phyloP scores from a whole-genome alignment of 2,113 vertebrate species.

The Lanius collurio region DNA sequence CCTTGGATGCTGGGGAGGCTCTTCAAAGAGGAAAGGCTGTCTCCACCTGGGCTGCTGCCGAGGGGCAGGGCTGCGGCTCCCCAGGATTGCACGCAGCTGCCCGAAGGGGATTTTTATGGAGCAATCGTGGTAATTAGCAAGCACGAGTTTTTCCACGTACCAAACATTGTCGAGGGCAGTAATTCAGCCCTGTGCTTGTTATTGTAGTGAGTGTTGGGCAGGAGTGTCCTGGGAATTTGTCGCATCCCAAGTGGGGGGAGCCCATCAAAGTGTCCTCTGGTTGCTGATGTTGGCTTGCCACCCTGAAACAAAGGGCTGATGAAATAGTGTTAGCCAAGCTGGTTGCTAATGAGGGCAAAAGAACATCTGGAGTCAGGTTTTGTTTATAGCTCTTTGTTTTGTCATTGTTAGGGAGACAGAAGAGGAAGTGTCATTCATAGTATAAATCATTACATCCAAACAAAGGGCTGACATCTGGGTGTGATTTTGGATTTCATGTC shows the following conservation, averaged over 20 bases:
- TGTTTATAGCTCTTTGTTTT: constrained; percentile 62
- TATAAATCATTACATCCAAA: constrained; percentile 29
- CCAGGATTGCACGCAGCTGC: neutral
- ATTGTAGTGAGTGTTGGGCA: constrained; percentile 42
- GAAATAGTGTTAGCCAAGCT: constrained; percentile 52
- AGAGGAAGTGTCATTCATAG: constrained; percentile 46
- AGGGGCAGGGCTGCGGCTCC: constrained; percentile 1
- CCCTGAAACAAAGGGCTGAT: constrained; percentile 61
- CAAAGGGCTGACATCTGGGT: constrained; percentile 53
- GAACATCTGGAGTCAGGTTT: constrained; percentile 51
- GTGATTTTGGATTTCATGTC: constrained; percentile 45
- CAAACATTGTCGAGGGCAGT: constrained; percentile 54
- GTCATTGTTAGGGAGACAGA: constrained; percentile 53
- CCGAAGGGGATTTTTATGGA: neutral
- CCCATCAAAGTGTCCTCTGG: constrained; percentile 30
- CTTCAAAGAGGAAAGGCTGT: neutral
- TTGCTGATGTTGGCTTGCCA: constrained; percentile 65
- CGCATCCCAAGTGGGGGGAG: neutral
- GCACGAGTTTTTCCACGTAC: constrained; percentile 66
- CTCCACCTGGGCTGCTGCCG: neutral
- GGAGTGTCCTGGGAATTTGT: constrained; percentile 57
- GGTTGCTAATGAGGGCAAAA: constrained; percentile 52
- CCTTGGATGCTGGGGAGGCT: neutral
- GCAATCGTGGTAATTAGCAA: constrained; percentile 22
- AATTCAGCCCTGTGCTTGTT: constrained; percentile 38